A percentile compares a stretch with the other conserved stretches of the same genome.
Conservation (phyloP, 2,113 vertebrate species). For the Hypocryptadius cinnamomeus region DNA sequence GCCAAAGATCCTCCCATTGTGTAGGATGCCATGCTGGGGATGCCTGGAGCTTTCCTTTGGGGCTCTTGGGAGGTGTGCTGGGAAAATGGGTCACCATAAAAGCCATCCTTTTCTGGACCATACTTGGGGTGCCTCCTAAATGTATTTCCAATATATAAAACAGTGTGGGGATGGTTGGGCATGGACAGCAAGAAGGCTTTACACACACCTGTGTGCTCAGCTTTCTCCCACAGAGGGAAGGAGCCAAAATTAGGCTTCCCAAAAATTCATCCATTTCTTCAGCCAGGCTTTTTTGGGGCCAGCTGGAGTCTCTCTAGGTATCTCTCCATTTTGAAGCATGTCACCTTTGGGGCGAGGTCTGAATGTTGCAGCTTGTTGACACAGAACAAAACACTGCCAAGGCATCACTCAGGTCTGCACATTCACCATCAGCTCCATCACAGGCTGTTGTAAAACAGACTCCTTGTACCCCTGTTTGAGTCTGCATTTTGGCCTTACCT, state of each 20-base stretch:
- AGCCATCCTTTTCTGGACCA: background rate
- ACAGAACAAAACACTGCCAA: background rate
- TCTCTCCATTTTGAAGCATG: background rate
- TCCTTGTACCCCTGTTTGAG: background rate
- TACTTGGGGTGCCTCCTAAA: background rate
- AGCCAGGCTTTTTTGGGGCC: background rate
- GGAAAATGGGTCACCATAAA: background rate
- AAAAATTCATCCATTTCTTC: background rate
- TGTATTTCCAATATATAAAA: background rate
- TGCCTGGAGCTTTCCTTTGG: background rate
- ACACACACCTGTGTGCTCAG: background rate
- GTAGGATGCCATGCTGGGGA: background rate
- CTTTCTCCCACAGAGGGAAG: background rate
- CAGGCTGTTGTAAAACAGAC: background rate
- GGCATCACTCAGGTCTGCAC: background rate
- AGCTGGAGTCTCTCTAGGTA: background rate
- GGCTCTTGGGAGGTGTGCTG: fast-evolving
- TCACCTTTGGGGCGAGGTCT: background rate
- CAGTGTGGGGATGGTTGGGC: background rate
- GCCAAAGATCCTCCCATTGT: background rate
- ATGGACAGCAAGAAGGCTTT: background rate
- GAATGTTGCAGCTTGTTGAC: background rate
- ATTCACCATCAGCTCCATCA: background rate
- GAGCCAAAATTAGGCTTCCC: background rate
- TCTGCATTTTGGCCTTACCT: background rate